Evolutionary conservation across 2,797 vertebrate genomes (phyloP).

Genomic region (Petrocephalus sullivani): DNA sequence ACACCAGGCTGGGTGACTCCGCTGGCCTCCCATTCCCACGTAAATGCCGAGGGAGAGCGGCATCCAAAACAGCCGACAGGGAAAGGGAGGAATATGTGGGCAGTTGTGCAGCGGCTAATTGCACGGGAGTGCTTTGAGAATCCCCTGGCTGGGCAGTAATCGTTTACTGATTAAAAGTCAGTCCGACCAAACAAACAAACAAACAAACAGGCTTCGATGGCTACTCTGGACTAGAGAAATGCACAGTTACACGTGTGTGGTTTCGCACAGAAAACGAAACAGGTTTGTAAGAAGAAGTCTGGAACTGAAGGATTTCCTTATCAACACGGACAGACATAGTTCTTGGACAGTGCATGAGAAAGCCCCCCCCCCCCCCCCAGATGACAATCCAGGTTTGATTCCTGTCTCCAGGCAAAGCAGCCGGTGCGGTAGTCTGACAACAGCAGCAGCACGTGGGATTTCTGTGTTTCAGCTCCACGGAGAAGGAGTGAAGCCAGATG

Average conservation of each 20-base stretch:
- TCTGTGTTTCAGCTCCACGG: neutral
- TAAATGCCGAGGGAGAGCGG: neutral
- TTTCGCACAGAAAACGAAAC: neutral
- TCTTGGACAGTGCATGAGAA: neutral
- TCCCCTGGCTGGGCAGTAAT: neutral
- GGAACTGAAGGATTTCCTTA: neutral
- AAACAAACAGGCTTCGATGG: neutral
- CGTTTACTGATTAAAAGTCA: neutral
- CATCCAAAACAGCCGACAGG: neutral
- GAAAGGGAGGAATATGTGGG: neutral
- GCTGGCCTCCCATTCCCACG: neutral
- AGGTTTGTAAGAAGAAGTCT: neutral
- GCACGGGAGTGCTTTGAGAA: neutral
- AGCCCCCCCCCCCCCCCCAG: neutral
- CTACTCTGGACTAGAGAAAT: neutral
- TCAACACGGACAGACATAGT: neutral
- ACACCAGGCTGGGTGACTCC: neutral
- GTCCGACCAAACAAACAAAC: neutral
- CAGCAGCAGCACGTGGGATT: neutral
- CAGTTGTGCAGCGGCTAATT: conserved; percentile 2
- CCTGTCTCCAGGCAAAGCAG: neutral
- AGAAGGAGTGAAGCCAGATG: neutral
- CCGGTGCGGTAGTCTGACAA: neutral
- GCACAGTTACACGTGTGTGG: neutral
- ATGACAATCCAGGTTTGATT: neutral